phyloP scores from a whole-genome alignment of 2,113 vertebrate genomes.

The Piprites chloris region DNA sequence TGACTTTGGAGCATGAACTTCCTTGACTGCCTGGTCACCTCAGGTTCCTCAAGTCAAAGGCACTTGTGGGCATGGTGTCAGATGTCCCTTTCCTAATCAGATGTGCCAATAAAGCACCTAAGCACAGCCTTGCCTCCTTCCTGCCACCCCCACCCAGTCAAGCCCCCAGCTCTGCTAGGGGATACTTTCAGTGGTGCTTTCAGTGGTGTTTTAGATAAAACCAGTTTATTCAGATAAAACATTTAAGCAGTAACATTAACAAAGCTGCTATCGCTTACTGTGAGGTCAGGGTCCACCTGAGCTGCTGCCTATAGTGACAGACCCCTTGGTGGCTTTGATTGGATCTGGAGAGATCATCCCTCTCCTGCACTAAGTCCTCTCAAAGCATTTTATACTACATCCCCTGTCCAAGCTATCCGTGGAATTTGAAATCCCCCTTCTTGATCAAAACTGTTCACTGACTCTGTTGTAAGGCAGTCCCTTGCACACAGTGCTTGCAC shows the following conservation, averaged over 20 bases:
- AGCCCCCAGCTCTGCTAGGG: background rate
- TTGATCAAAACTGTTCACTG: background rate
- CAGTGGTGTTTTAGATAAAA: background rate
- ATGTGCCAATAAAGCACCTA: background rate
- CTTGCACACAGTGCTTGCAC: background rate
- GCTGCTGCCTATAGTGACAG: background rate
- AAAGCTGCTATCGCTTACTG: background rate
- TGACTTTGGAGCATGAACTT: background rate
- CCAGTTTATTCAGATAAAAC: background rate
- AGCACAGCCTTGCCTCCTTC: background rate
- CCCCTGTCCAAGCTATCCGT: background rate
- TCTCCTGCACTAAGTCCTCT: background rate
- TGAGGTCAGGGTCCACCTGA: background rate
- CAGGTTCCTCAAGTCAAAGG: background rate
- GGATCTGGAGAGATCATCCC: background rate
- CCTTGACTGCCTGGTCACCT: background rate
- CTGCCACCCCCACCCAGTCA: background rate
- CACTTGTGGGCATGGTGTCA: background rate
- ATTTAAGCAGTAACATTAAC: background rate
- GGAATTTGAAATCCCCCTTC: background rate
- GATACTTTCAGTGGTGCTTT: background rate
- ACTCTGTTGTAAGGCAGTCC: background rate
- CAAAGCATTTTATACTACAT: background rate
- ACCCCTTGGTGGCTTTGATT: background rate
- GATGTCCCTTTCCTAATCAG: background rate